phyloP scores from a whole-genome alignment of 35 echinoderm and acorn worm species.

The Apostichopus japonicus region DNA sequence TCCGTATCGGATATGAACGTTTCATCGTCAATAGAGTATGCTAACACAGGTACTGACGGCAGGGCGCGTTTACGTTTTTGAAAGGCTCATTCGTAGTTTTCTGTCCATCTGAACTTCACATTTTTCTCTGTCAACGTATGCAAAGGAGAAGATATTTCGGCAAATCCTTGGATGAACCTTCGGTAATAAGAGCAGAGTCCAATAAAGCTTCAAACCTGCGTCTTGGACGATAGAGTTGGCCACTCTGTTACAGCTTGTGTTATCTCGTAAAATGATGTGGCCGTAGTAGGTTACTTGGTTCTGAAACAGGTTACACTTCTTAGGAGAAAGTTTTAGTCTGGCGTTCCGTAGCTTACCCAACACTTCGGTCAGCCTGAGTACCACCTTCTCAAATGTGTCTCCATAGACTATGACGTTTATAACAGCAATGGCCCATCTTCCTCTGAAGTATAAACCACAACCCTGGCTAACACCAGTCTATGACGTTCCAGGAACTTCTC shows the following conservation, averaged over 20 bases:
- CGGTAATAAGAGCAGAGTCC: background rate
- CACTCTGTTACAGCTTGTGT: background rate
- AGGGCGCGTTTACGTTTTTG: background rate
- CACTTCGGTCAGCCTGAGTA: no score
- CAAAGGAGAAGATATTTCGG: background rate
- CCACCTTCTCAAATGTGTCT: slow-evolving; percentile 2
- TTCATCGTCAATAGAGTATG: slow-evolving; percentile 39
- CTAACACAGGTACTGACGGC: slow-evolving; percentile 41
- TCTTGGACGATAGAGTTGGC: background rate
- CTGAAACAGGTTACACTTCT: slow-evolving; percentile 57
- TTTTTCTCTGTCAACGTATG: background rate
- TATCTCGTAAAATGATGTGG: background rate
- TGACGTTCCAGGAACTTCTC: no score
- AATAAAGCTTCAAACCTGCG: background rate
- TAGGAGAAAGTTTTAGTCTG: slow-evolving; percentile 56
- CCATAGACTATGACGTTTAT: slow-evolving; percentile 49
- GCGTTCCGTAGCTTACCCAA: no score
- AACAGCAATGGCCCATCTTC: no score
- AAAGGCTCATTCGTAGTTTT: background rate
- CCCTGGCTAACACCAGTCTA: no score
- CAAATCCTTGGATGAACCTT: background rate
- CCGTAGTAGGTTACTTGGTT: slow-evolving; percentile 12
- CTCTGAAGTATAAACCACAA: no score
- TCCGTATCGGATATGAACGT: slow-evolving; percentile 41
- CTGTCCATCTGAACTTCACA: background rate